phyloP scores from a whole-genome alignment of 2,888 invertebrate species.

The Rhyacophila evoluta region DNA sequence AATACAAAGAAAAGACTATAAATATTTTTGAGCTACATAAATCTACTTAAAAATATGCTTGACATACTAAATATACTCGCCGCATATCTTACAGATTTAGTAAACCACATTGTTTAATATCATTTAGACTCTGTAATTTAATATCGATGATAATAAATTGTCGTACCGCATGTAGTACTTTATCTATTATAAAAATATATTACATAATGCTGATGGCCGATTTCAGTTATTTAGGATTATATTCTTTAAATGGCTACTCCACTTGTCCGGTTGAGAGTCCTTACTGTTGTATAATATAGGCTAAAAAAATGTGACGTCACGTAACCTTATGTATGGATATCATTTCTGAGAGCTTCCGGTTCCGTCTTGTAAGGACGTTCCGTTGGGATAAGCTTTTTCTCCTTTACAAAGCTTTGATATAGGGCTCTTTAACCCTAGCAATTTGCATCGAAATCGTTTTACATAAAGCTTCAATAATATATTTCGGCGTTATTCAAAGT shows the following conservation, averaged over 20 bases:
- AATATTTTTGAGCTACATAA: too few species aligned
- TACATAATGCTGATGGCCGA: too few species aligned
- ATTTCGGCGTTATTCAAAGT: conserved; percentile 14
- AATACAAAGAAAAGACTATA: too few species aligned
- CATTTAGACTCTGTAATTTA: too few species aligned
- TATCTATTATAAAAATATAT: too few species aligned
- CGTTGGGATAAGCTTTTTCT: conserved; percentile 24
- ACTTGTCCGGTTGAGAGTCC: neutral
- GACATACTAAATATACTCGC: too few species aligned
- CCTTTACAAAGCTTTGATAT: conserved; percentile 24
- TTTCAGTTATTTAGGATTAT: too few species aligned
- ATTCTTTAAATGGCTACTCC: neutral
- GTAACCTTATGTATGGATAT: conserved; percentile 32
- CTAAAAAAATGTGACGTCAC: conserved; percentile 20
- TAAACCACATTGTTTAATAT: too few species aligned
- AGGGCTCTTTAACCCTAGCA: conserved; percentile 12
- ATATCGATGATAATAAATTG: too few species aligned
- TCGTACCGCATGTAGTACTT: too few species aligned
- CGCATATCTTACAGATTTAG: too few species aligned
- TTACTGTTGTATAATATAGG: neutral
- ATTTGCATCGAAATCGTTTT: conserved; percentile 24
- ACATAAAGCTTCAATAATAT: conserved; percentile 22
- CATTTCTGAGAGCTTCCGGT: conserved; percentile 34
- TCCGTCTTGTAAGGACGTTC: conserved; percentile 27
- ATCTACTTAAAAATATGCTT: too few species aligned